Evolutionary conservation across 2,888 invertebrate species (phyloP), one percentile per base, ranked within the genome.

Genomic region (Ophioninae sp.): DNA sequence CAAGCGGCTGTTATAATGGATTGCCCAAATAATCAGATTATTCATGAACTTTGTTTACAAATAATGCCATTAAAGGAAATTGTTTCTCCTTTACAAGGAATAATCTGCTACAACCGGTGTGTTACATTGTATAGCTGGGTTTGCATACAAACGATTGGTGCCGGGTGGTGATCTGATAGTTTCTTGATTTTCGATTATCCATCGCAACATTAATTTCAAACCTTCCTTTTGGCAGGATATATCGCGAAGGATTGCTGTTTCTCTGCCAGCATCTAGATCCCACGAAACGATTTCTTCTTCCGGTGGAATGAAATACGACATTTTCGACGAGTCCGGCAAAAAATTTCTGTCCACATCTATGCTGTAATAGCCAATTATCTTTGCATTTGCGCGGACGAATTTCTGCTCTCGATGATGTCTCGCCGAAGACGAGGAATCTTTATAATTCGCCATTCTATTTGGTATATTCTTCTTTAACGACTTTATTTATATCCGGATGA

Each of bases 271-370:
- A 17, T 83, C 63, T 2, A 83, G 61, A 22, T 83, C 79, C 9
- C 79, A 56, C 6, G 61, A 13, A 0, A 76, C 79, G 6, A 65
- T 13, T 3, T 65, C 20, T 5, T 30, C 39, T 1, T 67, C 13
- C 6, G 79, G 79, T 7, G 82, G 75, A 41, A 79, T 76, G 63
- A 75, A 76, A 63, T 83, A 83, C 56, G 67, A 59, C 58, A 83
- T 13, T 72, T 39, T 51, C 20, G 79, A 83, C 6, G 82, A 71
- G n/a, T 76, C 20, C 3, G 79, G 56, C 20, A 76, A 9, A 68
- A 63, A 83, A 41, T 56, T 76, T 63, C 79, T 56, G 13, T 76
- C 76, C 0, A 67, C 72, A 7, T 83, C 79, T 10, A 83, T 39
- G 10, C 82, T 79, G 68, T 59, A 83, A 10, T 79, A 83, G n/a